A percentile compares a stretch with the other conserved stretches of the same genome.
phyloP scores from a whole-genome alignment of 1,140 invertebrate species.

The Lanistes nyassanus region DNA sequence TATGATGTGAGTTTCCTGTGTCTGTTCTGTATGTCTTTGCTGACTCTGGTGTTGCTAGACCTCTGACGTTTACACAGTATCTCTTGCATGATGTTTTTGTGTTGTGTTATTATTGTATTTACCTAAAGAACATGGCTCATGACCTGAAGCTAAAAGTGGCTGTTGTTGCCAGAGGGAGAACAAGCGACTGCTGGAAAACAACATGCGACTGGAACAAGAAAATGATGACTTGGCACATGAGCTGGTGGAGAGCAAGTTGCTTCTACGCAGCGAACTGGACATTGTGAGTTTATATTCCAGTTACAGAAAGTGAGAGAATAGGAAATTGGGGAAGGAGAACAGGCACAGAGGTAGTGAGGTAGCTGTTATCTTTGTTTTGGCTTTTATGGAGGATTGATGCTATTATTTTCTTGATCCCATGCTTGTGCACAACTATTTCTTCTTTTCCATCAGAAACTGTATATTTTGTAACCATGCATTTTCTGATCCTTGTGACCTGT shows the following conservation, averaged over 20 bases:
- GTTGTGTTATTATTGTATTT: no score
- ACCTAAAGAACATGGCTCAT: neutral
- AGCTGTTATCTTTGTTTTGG: neutral
- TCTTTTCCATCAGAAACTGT: no score
- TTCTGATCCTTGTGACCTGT: no score
- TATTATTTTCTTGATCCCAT: no score
- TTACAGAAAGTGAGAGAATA: neutral
- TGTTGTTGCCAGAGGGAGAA: slow-evolving; percentile 69
- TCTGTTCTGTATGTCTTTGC: neutral
- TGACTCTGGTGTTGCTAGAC: neutral
- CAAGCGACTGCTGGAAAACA: slow-evolving; percentile 67
- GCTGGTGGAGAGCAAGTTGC: slow-evolving; percentile 73
- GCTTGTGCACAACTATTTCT: no score
- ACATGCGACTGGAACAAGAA: slow-evolving; percentile 73
- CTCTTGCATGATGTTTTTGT: no score
- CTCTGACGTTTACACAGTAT: no score
- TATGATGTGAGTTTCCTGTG: slow-evolving; percentile 63
- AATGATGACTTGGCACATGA: slow-evolving; percentile 77
- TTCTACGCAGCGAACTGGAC: slow-evolving; percentile 71
- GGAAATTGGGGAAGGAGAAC: neutral
- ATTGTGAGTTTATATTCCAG: slow-evolving; percentile 56
- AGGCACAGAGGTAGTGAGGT: neutral
- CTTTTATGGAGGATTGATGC: no score
- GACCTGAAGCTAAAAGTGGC: no score
- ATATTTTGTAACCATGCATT: no score